These are phyloP conservation scores for Rotaria socialis DNA, from an alignment of 2,888 invertebrate genomes.

Conservation along the genomic window DNA sequence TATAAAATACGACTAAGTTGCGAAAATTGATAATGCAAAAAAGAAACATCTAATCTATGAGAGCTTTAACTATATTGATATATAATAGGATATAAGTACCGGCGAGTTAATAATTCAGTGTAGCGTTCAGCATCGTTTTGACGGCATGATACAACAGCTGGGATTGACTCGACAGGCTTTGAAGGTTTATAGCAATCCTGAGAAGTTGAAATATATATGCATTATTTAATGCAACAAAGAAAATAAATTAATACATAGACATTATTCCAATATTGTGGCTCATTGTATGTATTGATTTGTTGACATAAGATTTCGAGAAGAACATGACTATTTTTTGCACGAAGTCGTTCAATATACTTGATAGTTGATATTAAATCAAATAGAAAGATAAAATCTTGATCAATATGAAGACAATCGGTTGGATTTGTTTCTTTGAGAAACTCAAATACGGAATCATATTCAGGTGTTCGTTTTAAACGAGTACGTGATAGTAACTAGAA, in stretches of 20 bases:
- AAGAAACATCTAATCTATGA: too few relatives aligned
- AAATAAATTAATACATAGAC: background rate
- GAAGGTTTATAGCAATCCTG: background rate
- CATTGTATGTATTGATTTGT: background rate
- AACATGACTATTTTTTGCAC: background rate
- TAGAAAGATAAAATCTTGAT: background rate
- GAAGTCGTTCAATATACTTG: background rate
- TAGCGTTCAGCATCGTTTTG: background rate
- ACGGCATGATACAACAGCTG: background rate
- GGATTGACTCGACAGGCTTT: background rate
- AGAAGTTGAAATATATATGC: background rate
- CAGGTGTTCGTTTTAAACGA: background rate
- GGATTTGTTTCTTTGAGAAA: background rate
- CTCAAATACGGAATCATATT: background rate
- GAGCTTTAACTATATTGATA: too few relatives aligned
- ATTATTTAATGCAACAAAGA: background rate
- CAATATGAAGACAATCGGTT: background rate
- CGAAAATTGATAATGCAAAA: too few relatives aligned
- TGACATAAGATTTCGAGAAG: background rate
- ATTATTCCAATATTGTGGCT: background rate
- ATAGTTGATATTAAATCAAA: background rate
- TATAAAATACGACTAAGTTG: background rate
- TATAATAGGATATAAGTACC: background rate
- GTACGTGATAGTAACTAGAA: background rate
- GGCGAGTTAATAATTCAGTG: background rate